Conservation (phyloP, 2,888 invertebrate species). For the Melipona beecheii region DNA sequence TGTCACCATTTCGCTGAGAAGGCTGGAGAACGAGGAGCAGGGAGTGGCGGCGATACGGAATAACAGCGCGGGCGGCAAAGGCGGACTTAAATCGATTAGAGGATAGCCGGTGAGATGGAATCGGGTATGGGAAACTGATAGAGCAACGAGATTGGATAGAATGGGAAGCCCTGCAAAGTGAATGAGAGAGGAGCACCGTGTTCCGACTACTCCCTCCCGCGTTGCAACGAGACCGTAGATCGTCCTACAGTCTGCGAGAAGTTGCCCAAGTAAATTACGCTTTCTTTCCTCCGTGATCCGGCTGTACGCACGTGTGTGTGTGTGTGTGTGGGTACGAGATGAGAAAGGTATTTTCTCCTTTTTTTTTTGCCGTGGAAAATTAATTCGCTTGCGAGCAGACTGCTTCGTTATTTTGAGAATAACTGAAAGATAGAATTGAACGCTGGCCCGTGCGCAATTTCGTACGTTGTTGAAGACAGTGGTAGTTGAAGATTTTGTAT, state of each 20-base stretch:
- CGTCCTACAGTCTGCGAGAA: conserved; percentile 37
- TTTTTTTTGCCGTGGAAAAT: too few species aligned
- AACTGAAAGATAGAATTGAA: too few species aligned
- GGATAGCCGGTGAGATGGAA: conserved; percentile 64
- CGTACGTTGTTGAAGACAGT: too few species aligned
- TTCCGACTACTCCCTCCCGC: conserved; percentile 25
- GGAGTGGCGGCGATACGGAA: conserved; percentile 45
- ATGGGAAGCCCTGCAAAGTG: conserved; percentile 76
- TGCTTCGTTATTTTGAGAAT: too few species aligned
- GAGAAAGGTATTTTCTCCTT: too few species aligned
- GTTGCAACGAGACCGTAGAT: conserved; percentile 25
- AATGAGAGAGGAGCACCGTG: conserved; percentile 63
- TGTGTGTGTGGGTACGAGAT: too few species aligned
- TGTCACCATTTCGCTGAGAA: not conserved
- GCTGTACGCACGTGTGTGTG: conserved; percentile 2
- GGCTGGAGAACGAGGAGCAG: not conserved
- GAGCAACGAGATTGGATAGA: conserved; percentile 76
- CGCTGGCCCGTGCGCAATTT: too few species aligned
- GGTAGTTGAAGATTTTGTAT: too few species aligned
- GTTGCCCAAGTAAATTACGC: conserved; percentile 62
- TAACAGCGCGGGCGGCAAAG: conserved; percentile 64
- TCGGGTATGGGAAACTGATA: conserved; percentile 74
- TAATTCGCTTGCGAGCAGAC: too few species aligned
- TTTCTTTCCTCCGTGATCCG: conserved; percentile 48
- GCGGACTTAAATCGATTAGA: conserved; percentile 73